A percentile compares a stretch with the other conserved stretches of the same genome.
Evolutionary conservation across 2,797 vertebrate genomes (phyloP).

Genomic region (Percopsis omiscomaycus): DNA sequence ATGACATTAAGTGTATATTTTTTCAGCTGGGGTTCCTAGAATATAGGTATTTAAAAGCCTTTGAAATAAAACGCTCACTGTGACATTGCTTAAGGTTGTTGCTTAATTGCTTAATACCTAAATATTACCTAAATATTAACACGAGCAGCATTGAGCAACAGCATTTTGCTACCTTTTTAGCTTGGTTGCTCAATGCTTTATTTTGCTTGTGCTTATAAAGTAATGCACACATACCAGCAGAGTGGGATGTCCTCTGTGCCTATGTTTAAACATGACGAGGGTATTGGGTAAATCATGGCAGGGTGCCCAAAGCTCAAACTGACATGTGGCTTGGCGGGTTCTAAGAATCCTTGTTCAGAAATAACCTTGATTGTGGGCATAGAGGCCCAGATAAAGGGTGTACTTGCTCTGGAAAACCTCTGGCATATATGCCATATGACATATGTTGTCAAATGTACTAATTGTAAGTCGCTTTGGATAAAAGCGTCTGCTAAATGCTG

Average conservation of each 20-base stretch:
- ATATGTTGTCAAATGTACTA: too few relatives aligned
- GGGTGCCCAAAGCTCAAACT: constrained; percentile 2
- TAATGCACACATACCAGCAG: not conserved
- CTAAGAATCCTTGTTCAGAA: constrained; percentile 58
- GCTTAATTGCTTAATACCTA: too few relatives aligned
- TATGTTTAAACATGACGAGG: constrained; percentile 18
- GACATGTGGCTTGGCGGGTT: constrained; percentile 33
- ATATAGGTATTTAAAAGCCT: not conserved
- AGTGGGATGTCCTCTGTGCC: not conserved
- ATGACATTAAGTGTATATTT: not conserved
- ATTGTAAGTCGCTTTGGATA: too few relatives aligned
- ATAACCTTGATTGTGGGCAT: constrained; percentile 37
- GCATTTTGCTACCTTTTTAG: not conserved
- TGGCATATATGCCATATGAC: not conserved
- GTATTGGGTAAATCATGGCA: constrained; percentile 9
- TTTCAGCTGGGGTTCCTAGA: not conserved
- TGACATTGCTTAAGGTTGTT: not conserved
- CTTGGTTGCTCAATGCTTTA: not conserved
- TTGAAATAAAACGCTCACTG: not conserved
- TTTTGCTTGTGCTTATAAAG: not conserved
- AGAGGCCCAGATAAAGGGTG: constrained; percentile 6
- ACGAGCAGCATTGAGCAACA: not conserved
- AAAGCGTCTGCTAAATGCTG: too few relatives aligned
- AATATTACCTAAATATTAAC: not conserved
- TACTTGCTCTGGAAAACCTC: not conserved